A percentile compares a stretch with the other conserved stretches of the same genome.
These are phyloP conservation scores for Archilochus colubris DNA, from an alignment of 2,113 vertebrate genomes.

Conservation along the genomic window DNA sequence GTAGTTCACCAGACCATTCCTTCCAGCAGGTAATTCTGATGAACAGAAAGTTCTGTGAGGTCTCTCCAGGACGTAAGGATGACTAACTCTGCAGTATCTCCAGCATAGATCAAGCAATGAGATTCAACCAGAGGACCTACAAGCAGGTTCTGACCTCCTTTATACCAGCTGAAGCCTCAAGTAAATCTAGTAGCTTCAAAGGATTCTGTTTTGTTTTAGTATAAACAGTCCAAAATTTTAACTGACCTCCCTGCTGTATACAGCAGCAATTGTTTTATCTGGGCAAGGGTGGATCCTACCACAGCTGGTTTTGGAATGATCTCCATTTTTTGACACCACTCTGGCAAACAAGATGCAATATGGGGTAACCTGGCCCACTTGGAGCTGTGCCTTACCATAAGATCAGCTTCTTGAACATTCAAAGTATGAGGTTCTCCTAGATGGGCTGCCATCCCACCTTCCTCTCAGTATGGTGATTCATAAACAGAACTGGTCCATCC, in stretches of 20 bases:
- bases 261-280: neutral
- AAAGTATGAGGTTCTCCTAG: neutral
- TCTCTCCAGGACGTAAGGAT: slow-evolving; percentile 15
- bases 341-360: neutral
- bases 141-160: slow-evolving; percentile 3
- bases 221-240: slow-evolving; percentile 10
- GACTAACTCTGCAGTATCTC: slow-evolving; percentile 32
- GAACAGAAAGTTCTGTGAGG: neutral
- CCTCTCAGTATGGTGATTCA: neutral
- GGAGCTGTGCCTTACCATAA: neutral
- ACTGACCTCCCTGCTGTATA: neutral
- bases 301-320: neutral
- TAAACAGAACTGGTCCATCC: neutral
- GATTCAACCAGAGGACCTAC: neutral
- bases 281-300: neutral
- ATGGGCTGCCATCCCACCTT: neutral
- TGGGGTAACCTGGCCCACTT: neutral
- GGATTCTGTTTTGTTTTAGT: neutral
- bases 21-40: slow-evolving; percentile 4
- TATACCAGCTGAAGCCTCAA: neutral
- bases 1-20: neutral
- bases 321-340: neutral
- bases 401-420: neutral
- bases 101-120: slow-evolving; percentile 1
- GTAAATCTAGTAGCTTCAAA: neutral